Conservation (phyloP, 2,888 invertebrate species). For the Melanophora roralis region DNA sequence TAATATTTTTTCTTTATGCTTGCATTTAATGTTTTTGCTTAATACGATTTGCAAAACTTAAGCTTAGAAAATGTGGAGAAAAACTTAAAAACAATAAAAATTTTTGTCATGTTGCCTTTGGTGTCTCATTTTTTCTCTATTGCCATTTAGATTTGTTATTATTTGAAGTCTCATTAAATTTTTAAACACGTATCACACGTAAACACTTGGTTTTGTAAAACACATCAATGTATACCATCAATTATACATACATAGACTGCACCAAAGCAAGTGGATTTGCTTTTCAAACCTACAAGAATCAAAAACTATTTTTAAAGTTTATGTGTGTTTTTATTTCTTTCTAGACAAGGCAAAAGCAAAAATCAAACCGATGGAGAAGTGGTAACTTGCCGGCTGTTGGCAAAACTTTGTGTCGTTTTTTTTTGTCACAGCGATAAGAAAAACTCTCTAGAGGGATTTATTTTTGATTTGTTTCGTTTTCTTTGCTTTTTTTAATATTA, state of each 20-base stretch:
- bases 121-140: slow-evolving; percentile 46
- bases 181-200: slow-evolving; percentile 73
- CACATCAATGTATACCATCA: neutral
- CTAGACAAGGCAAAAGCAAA: slow-evolving; percentile 2
- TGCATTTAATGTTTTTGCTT: neutral
- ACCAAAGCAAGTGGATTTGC: neutral
- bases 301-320: slow-evolving; percentile 15
- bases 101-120: slow-evolving; percentile 53
- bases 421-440: slow-evolving; percentile 49
- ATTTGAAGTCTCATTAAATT: slow-evolving; percentile 73
- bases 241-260: neutral
- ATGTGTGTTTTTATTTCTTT: neutral
- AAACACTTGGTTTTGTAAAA: slow-evolving; percentile 48
- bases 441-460: slow-evolving; percentile 72
- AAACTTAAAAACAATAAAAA: neutral
- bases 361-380: neutral
- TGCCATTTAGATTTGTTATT: slow-evolving; percentile 69
- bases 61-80: neutral
- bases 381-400: neutral
- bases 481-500: slow-evolving; percentile 67
- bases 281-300: neutral
- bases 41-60: slow-evolving; percentile 12
- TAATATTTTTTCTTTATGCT: neutral
- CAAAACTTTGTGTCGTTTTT: slow-evolving; percentile 20
- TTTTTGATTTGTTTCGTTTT: slow-evolving; percentile 7